Percentiles rank a stretch among this genome's conserved stretches.
Conservation (phyloP, 92 coral and sea anemone species). For the Hydrozoanthus gracilis region DNA sequence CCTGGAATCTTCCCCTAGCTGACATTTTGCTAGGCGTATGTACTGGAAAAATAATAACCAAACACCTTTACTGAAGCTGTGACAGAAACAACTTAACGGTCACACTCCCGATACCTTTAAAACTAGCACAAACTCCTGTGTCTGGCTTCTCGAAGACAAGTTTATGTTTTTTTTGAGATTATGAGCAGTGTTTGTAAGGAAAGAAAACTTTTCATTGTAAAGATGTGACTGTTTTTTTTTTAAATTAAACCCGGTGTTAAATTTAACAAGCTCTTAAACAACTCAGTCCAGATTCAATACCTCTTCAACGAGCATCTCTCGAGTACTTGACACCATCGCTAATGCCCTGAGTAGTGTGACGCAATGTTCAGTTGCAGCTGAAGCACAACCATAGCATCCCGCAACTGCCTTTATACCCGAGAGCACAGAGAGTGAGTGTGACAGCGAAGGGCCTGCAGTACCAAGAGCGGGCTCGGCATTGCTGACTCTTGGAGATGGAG, state of each 20-base stretch:
- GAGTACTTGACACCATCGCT: conserved; percentile 91
- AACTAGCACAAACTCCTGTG: too few species aligned
- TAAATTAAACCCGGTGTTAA: background rate
- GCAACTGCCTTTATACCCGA: conserved; percentile 75
- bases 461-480: conserved; percentile 23
- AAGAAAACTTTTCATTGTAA: background rate
- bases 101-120: too few species aligned
- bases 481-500: conserved; percentile 51
- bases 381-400: conserved; percentile 98
- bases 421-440: conserved; percentile 69
- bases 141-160: too few species aligned
- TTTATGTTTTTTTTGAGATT: too few species aligned
- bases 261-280: background rate
- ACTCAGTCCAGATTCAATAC: conserved; percentile 37
- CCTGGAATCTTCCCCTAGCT: too few species aligned
- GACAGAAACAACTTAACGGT: too few species aligned
- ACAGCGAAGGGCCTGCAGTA: conserved; percentile 51
- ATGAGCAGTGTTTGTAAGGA: too few species aligned
- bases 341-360: conserved; percentile 91
- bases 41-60: too few species aligned
- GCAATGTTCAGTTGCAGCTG: conserved; percentile 99
- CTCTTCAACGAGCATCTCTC: conserved; percentile 92
- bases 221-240: background rate
- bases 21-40: too few species aligned
- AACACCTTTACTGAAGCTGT: too few species aligned